Evolutionary conservation across 2,888 invertebrate species (phyloP).

Genomic region (Nesidiocoris tenuis): DNA sequence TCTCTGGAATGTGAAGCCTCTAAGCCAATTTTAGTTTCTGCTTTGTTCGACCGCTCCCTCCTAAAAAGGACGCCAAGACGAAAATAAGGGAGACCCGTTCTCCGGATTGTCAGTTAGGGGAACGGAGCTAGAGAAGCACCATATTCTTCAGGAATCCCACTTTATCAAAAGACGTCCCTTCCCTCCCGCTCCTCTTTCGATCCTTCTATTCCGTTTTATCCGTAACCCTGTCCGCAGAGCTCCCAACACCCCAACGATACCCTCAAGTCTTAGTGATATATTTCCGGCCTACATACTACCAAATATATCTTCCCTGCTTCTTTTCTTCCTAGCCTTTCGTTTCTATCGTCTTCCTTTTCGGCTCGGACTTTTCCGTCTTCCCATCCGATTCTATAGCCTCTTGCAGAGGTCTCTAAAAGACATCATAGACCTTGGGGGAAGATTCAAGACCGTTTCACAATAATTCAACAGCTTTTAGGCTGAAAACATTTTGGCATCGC

Average conservation of each 20-base stretch:
- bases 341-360: neutral
- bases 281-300: slow-evolving; percentile 36
- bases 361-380: neutral
- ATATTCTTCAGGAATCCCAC: slow-evolving; percentile 36
- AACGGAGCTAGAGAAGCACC: slow-evolving; percentile 3
- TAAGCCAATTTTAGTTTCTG: slow-evolving; percentile 22
- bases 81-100: slow-evolving; percentile 20
- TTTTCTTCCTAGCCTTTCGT: slow-evolving; percentile 6
- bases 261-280: slow-evolving; percentile 33
- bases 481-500: slow-evolving; percentile 20
- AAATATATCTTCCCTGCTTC: neutral
- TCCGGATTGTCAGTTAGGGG: slow-evolving; percentile 29
- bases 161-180: slow-evolving; percentile 31
- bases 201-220: neutral
- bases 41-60: slow-evolving; percentile 1
- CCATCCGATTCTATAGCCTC: neutral
- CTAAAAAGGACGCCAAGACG: neutral
- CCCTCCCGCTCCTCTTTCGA: neutral
- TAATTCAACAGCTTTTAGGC: slow-evolving; percentile 35
- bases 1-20: neutral
- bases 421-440: neutral
- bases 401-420: neutral
- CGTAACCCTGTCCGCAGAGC: neutral
- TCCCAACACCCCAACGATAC: neutral
- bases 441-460: neutral